Base-by-base conservation (phyloP, 2,113 vertebrate species). In the Perccottus glenii region DNA sequence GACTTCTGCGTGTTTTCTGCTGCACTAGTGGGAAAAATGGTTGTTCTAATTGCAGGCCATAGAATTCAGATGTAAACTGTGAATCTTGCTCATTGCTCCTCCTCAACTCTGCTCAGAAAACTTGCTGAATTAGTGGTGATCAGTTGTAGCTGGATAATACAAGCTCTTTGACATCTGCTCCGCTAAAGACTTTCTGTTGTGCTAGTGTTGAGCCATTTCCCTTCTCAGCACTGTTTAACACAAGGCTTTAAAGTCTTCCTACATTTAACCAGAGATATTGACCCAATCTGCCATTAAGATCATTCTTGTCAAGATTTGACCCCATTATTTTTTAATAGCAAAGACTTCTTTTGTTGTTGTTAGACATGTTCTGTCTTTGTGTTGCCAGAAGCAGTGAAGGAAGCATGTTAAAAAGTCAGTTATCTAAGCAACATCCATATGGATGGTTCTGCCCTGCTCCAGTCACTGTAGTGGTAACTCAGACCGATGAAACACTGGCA, bases 401-500 rank as follows among this genome's bases (percentile, higher is more conserved):
- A 84, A 87, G 77, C 83, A 87, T 89, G 81, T 88, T 89, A 89
- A 91, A 85, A 91, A 87, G 78, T 85, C 82, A 80, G 84, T 78
- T 85, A 73, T 80, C 75, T 80, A 81, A 87, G 86, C 87, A 83
- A 74, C 86, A 90, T 92, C 89, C 89, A 91, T 89, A 90, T 90
- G 89, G 85, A 91, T 91, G 81, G 59, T 74, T 88, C 64, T 67
- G 78, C 80, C 87, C 77, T 80, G 82, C 85, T 84, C 79, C 78
- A 86, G 80, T 86, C 83, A 80, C 72, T 64, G 82, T 81, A 60
- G 85, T 85, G 82, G 85, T 71, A 82, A 78, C 88, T 75, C 78
- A 87, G 82, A 73, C 84, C 81, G 82, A 74, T 80, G 78, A 83
- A 87, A 79, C 73, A 69, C 81, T 75, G 32, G 81, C 85, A 67